These are phyloP conservation scores for Folsomia manolachei DNA, from an alignment of 2,888 invertebrate species.

Conservation along the genomic window DNA sequence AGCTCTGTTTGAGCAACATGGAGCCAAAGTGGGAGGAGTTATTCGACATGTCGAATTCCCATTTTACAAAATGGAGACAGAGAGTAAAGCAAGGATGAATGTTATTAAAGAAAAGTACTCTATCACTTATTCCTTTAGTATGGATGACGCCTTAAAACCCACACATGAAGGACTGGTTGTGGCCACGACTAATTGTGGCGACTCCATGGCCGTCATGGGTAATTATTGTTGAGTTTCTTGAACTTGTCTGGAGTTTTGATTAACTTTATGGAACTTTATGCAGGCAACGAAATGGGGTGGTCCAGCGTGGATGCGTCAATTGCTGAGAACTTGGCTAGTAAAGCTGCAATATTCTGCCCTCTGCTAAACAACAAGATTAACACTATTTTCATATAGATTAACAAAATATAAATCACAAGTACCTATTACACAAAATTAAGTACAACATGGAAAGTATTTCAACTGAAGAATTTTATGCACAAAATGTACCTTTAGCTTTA, in stretches of 20 bases:
- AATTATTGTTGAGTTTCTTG: neutral
- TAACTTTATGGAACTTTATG: neutral
- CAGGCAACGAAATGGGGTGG: constrained; percentile 39
- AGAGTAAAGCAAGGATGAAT: constrained; percentile 10
- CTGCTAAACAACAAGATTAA: constrained; percentile 30
- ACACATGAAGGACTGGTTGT: constrained; percentile 17
- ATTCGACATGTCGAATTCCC: constrained; percentile 33
- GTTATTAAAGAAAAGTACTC: constrained; percentile 12
- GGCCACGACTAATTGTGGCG: constrained; percentile 37
- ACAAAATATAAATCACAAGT: too few species aligned
- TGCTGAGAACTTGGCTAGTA: constrained; percentile 28
- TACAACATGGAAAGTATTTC: too few species aligned
- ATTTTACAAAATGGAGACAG: constrained; percentile 23
- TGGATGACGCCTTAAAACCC: constrained; percentile 35
- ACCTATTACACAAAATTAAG: too few species aligned
- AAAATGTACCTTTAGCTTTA: too few species aligned
- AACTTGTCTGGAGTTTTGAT: neutral
- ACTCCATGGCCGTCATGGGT: constrained; percentile 35
- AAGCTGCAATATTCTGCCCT: constrained; percentile 37
- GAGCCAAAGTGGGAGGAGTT: neutral
- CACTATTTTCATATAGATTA: too few species aligned
- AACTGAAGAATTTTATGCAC: too few species aligned
- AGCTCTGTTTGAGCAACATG: constrained; percentile 15
- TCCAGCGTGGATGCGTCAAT: constrained; percentile 33
- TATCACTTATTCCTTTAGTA: constrained; percentile 19